Conservation (phyloP, 1,140 invertebrate species). For the Maniola jurtina region DNA sequence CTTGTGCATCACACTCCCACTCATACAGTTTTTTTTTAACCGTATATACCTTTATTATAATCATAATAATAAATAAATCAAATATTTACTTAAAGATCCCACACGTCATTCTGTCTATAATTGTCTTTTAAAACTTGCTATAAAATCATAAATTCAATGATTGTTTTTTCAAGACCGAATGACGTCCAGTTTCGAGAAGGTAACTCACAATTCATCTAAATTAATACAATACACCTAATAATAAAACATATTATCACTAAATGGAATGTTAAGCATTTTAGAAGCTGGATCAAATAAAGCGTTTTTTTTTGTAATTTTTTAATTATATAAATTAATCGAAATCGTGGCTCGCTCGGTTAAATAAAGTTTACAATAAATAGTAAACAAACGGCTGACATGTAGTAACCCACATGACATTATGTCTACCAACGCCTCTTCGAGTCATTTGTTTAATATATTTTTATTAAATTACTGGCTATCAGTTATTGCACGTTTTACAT, state of each 20-base stretch:
- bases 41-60: conserved; percentile 21
- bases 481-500: conserved; percentile 79
- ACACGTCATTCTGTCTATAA: conserved; percentile 19
- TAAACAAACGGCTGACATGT: conserved; percentile 55
- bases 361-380: conserved; percentile 75
- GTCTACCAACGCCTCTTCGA: conserved; percentile 63
- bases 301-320: conserved; percentile 51
- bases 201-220: conserved; percentile 73
- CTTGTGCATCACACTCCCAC: conserved; percentile 60
- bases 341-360: conserved; percentile 45
- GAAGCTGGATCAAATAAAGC: conserved; percentile 68
- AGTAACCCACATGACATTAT: conserved; percentile 38
- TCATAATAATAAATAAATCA: conserved; percentile 45
- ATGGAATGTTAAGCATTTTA: conserved; percentile 63
- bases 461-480: conserved; percentile 77
- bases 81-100: conserved; percentile 33
- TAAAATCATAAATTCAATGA: conserved; percentile 22
- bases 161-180: conserved; percentile 17
- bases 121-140: conserved; percentile 7
- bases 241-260: conserved; percentile 70
- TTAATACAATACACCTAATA: conserved; percentile 64
- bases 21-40: conserved; percentile 32
- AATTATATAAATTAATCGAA: conserved; percentile 49
- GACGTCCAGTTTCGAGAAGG: conserved; percentile 31
- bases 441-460: conserved; percentile 75